These are phyloP conservation scores for Manis javanica DNA, from an alignment of 2,797 vertebrate genomes.

Conservation along the genomic window DNA sequence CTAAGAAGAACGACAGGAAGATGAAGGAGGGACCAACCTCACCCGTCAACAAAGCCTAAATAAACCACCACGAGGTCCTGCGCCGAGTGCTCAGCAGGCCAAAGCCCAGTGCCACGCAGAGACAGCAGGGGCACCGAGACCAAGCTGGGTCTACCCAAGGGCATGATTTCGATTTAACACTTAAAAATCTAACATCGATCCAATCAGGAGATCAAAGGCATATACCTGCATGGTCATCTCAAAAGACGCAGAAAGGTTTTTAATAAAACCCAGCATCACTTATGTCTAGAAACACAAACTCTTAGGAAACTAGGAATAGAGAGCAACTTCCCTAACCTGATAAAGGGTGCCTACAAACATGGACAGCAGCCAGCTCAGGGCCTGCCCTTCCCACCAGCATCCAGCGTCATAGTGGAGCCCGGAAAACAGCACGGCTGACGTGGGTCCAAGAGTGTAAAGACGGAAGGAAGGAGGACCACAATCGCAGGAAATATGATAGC, in stretches of 20 bases:
- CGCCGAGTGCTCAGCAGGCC: neutral
- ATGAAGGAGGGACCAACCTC: neutral
- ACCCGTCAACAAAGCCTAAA: neutral
- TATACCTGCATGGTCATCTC: neutral
- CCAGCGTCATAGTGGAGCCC: rapidly evolving
- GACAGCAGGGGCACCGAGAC: neutral
- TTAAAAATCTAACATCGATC: neutral
- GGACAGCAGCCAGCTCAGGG: neutral
- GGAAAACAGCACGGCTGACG: too few relatives aligned
- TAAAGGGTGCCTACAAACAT: neutral
- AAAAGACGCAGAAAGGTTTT: neutral
- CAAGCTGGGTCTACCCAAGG: too few relatives aligned
- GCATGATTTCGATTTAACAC: too few relatives aligned
- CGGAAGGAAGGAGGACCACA: too few relatives aligned
- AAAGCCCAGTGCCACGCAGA: neutral
- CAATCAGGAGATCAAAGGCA: neutral
- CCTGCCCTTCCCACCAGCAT: rapidly evolving
- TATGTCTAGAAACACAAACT: neutral
- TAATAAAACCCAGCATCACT: neutral
- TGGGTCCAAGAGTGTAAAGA: neutral
- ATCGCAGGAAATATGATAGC: neutral
- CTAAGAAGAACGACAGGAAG: neutral
- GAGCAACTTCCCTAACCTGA: neutral
- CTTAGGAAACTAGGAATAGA: neutral
- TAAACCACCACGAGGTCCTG: neutral